Percentiles rank a stretch among this genome's conserved stretches.
phyloP scores from a whole-genome alignment of 2,797 vertebrate species.

The Spatula clypeata region DNA sequence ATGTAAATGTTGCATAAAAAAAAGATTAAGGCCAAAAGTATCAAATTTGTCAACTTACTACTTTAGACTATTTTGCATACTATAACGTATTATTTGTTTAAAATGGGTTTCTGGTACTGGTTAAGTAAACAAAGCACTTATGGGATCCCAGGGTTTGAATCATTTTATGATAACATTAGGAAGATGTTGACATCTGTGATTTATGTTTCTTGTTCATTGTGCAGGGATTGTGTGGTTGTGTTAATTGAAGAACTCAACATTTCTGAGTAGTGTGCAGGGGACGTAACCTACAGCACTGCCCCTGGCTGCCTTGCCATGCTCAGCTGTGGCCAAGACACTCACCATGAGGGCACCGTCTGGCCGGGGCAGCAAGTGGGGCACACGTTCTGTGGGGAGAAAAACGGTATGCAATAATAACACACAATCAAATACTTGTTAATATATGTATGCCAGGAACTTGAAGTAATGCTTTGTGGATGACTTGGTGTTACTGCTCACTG shows the following conservation, averaged over 20 bases:
- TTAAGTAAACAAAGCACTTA: neutral
- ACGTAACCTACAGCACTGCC: neutral
- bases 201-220: neutral
- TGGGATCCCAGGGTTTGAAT: neutral
- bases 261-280: neutral
- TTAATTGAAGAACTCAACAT: neutral
- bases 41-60: neutral
- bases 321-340: neutral
- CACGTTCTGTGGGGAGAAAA: neutral
- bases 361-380: neutral
- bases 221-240: fast-evolving
- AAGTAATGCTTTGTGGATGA: neutral
- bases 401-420: neutral
- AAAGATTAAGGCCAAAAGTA: neutral
- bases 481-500: neutral
- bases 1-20: neutral
- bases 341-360: neutral
- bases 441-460: neutral
- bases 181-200: neutral
- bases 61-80: neutral
- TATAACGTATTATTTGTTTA: neutral
- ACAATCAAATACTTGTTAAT: neutral
- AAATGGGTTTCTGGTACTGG: neutral
- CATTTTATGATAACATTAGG: neutral
- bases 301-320: neutral